Conservation (phyloP, 2,888 invertebrate genomes). For the Synergus itoensis region DNA sequence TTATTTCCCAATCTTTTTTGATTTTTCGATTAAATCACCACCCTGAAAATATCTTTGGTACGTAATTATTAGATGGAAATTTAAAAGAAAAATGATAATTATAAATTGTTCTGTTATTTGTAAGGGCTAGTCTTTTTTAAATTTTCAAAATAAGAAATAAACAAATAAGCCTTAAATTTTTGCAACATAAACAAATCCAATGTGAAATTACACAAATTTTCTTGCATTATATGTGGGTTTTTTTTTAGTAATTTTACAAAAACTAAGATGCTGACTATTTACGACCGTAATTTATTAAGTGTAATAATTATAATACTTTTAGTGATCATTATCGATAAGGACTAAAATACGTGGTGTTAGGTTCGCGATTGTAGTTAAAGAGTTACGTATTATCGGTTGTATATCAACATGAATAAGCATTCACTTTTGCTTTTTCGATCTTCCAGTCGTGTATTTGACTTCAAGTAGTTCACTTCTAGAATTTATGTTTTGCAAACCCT, state of each 20-base stretch:
- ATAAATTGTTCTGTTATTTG: not conserved
- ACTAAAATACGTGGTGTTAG: not conserved
- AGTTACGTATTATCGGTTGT: not conserved
- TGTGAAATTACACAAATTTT: too few relatives aligned
- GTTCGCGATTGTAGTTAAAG: not conserved
- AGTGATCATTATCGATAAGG: not conserved
- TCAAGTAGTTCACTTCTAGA: conserved; percentile 4
- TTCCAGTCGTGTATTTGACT: not conserved
- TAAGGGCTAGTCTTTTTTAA: not conserved
- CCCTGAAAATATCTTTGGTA: not conserved
- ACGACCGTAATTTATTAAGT: not conserved
- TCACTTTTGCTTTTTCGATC: conserved; percentile 15
- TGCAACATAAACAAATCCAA: too few relatives aligned
- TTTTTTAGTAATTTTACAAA: not conserved
- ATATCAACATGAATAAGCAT: not conserved
- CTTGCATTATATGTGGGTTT: too few relatives aligned
- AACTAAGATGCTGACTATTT: not conserved
- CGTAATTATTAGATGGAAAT: not conserved
- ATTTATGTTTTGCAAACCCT: not conserved
- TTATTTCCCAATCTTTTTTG: too few relatives aligned
- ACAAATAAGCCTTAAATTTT: too few relatives aligned
- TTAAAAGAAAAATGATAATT: not conserved
- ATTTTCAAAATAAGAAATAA: too few relatives aligned
- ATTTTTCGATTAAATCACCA: too few relatives aligned
- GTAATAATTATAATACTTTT: too few relatives aligned